Conservation (phyloP, 2,113 vertebrate species). For the Lipophrys pholis region DNA sequence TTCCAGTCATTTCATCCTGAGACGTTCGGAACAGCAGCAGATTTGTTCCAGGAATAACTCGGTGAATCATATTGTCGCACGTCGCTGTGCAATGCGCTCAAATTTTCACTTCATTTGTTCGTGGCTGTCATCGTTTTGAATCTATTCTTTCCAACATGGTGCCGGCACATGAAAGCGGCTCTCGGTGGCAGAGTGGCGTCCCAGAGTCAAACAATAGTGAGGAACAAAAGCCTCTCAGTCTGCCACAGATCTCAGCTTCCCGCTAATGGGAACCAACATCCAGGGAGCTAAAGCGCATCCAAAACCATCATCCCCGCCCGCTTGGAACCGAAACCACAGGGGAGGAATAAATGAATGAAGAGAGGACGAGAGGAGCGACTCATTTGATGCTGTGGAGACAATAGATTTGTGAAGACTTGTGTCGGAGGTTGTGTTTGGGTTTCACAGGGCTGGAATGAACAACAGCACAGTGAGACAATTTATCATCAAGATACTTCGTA, state of each 20-base stretch:
- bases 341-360: conserved; percentile 36
- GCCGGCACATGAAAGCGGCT: conserved; percentile 20
- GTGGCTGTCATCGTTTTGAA: neutral
- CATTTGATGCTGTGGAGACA: conserved; percentile 39
- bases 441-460: no score
- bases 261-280: conserved; percentile 36
- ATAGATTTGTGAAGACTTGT: conserved; percentile 27
- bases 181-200: conserved; percentile 1
- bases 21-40: neutral
- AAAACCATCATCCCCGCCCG: conserved; percentile 39
- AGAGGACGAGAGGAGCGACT: conserved; percentile 9
- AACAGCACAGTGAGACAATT: no score
- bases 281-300: no score
- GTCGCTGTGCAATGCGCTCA: neutral
- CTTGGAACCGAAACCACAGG: conserved; percentile 45
- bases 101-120: neutral
- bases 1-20: neutral
- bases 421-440: no score
- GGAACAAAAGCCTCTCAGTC: conserved; percentile 25
- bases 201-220: neutral
- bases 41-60: conserved; percentile 28
- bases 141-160: conserved; percentile 5
- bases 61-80: no score
- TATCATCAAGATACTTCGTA: no score
- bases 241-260: conserved; percentile 31